Evolutionary conservation across 2,797 vertebrate species (phyloP).

Genomic region (Epinephelus awoara): DNA sequence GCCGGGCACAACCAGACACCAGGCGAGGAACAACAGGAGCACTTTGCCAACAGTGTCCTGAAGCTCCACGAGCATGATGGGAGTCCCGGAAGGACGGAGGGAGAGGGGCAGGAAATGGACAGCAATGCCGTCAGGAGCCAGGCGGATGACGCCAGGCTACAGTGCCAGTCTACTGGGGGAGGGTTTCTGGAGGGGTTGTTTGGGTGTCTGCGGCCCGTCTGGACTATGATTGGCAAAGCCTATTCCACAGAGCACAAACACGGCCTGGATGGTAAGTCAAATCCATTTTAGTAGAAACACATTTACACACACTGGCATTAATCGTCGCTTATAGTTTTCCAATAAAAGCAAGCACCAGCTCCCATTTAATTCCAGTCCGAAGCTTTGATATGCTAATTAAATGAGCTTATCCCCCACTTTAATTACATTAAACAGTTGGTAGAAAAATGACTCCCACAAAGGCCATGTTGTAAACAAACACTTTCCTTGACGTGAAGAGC

Average conservation of each 20-base stretch:
- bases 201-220: constrained; percentile 94
- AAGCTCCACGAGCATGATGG: constrained; percentile 90
- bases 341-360: constrained; percentile 40
- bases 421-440: constrained; percentile 77
- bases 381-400: constrained; percentile 74
- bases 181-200: constrained; percentile 96
- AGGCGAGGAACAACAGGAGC: constrained; percentile 86
- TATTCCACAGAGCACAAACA: constrained; percentile 97
- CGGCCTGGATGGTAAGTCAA: constrained; percentile 88
- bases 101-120: constrained; percentile 76
- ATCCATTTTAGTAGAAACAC: constrained; percentile 20
- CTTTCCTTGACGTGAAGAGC: constrained; percentile 61
- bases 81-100: constrained; percentile 71
- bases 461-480: constrained; percentile 77
- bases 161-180: constrained; percentile 89
- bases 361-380: constrained; percentile 50
- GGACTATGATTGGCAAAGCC: constrained; percentile 97
- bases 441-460: constrained; percentile 71
- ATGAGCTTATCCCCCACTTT: constrained; percentile 62
- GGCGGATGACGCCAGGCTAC: constrained; percentile 84
- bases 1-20: constrained; percentile 85
- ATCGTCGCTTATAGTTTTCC: constrained; percentile 30
- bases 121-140: constrained; percentile 81
- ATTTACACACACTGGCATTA: constrained; percentile 18
- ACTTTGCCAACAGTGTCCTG: constrained; percentile 91